Conservation (phyloP, 2,888 invertebrate genomes). For the Pollenia amentaria region DNA sequence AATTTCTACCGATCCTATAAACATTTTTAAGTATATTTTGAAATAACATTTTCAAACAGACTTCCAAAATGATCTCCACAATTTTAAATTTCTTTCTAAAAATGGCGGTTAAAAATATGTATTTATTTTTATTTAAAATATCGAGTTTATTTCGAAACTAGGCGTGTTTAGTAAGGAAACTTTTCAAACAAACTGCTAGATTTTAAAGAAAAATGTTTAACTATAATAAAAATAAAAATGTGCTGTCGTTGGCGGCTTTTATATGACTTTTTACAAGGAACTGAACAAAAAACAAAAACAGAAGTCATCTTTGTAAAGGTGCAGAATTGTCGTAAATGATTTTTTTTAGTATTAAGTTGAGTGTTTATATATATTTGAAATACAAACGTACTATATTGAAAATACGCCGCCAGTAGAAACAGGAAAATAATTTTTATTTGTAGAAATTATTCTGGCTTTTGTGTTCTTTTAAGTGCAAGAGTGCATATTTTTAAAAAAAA, state of each 20-base stretch:
- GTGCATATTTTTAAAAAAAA: conserved; percentile 22
- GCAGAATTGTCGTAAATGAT: conserved; percentile 62
- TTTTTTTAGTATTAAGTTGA: conserved; percentile 24
- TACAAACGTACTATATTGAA: conserved; percentile 18
- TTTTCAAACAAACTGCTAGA: conserved; percentile 72
- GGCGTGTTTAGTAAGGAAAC: conserved; percentile 44
- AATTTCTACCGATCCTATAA: conserved; percentile 61
- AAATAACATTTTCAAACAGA: conserved; percentile 67
- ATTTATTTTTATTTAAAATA: neutral
- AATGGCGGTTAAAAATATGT: neutral
- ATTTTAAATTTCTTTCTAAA: conserved; percentile 57
- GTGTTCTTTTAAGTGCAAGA: conserved; percentile 22
- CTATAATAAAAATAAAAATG: conserved; percentile 32
- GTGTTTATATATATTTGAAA: conserved; percentile 19
- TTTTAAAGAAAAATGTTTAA: conserved; percentile 68
- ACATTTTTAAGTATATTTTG: conserved; percentile 70
- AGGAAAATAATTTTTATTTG: conserved; percentile 59
- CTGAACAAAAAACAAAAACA: conserved; percentile 45
- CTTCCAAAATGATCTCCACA: conserved; percentile 57
- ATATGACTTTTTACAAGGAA: conserved; percentile 60
- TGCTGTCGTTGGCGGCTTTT: conserved; percentile 76
- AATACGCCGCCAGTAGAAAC: conserved; percentile 49
- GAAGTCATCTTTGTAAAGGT: conserved; percentile 57
- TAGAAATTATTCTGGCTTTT: conserved; percentile 45
- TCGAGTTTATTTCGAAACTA: conserved; percentile 62